Conservation (phyloP, 2,113 vertebrate species). For the Vimba vimba region DNA sequence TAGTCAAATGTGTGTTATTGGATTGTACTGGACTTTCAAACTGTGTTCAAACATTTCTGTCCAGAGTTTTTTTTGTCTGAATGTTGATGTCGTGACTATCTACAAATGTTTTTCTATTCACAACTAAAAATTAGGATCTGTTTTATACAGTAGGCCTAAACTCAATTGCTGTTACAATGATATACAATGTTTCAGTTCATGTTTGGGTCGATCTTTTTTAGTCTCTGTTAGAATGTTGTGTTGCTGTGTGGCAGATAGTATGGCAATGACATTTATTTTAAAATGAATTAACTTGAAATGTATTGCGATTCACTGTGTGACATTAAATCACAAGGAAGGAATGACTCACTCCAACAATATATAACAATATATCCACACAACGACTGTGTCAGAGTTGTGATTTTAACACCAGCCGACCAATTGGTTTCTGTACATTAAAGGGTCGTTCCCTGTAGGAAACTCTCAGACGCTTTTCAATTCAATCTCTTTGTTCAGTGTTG, state of each 20-base stretch:
- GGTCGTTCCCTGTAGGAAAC: background rate
- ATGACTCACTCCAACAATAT: background rate
- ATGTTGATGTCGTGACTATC: too few relatives aligned
- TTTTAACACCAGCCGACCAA: background rate
- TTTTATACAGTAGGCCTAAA: background rate
- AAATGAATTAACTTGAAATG: background rate
- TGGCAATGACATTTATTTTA: background rate
- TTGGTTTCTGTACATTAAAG: slow-evolving; percentile 17
- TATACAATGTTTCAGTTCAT: too few relatives aligned
- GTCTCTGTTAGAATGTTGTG: background rate
- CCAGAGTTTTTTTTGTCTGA: too few relatives aligned
- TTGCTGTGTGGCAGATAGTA: background rate
- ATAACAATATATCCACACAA: background rate
- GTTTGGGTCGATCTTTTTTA: background rate
- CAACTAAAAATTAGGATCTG: background rate
- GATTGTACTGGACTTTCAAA: background rate
- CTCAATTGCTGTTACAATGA: background rate
- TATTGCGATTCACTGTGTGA: background rate
- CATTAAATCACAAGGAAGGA: background rate
- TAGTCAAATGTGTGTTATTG: background rate
- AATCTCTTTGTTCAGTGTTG: slow-evolving; percentile 30
- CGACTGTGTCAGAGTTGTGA: background rate
- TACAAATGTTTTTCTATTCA: too few relatives aligned
- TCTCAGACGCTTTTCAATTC: slow-evolving; percentile 17
- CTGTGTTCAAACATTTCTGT: background rate